Base-by-base conservation (phyloP, 2,113 vertebrate genomes). In the Stomatorhinus ivindoensis region DNA sequence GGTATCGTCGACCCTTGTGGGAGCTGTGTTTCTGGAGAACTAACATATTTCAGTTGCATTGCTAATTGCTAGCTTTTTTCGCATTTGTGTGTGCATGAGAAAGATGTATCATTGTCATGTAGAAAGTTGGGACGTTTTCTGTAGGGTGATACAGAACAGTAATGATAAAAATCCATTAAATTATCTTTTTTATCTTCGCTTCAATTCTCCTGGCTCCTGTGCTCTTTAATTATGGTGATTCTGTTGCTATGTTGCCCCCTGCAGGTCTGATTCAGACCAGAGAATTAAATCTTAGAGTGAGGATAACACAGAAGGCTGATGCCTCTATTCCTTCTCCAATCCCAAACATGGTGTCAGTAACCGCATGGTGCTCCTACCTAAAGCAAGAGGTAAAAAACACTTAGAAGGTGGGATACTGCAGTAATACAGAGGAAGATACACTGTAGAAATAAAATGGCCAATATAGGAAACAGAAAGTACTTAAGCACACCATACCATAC, bases 221-320 rank as follows among this genome's bases (percentile, higher is more conserved):
- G 24, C 35, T 27, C 46, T 47, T 50, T 2, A 10, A 21, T 10
- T 50, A n/a, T 13, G 44, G n/a, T 2, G 17, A 55, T 55, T 42
- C 24, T 2, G 1, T 47, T 44, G 24, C 24, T 86, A n/a, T 50
- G 24, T 31, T 13, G n/a, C 44, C 47, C 24, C 44, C 44, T 86
- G 46, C 47, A 86, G 47, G 83, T 86, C 83, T 86, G 83, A 86
- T 86, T 86, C 83, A 86, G 83, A 86, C 83, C 44, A 86, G 83
- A 31, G 21, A 50, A 86, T 47, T 48, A 48, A n/a, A 27, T 13
- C 24, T n/a, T 24, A 47, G 83, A 85, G 24, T 6, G 8, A 84
- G 46, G 82, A 47, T 3, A 15, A 85, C 46, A 85, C 19, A 85
- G 82, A 48, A 24, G 46, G 83, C 42, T 13, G 42, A 85, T 24